Evolutionary conservation across 2,113 vertebrate species (phyloP).

Genomic region (Hucho hucho): DNA sequence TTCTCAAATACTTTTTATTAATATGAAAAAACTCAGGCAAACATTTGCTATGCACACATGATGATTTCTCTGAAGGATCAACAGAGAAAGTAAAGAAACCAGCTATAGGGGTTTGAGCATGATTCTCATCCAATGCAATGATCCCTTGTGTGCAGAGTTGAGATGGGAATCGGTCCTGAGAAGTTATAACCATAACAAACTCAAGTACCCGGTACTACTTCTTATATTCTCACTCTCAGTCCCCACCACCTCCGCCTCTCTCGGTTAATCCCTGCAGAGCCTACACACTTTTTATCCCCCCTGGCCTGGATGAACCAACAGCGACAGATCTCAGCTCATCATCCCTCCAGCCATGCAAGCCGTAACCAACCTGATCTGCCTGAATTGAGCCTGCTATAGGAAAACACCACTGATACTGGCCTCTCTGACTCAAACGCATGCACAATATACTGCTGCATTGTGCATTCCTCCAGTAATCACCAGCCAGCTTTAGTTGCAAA

Average conservation of each 20-base stretch:
- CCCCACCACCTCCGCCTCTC: constrained; percentile 36
- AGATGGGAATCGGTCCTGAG: background rate
- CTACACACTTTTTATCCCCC: constrained; percentile 56
- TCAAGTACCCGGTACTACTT: constrained; percentile 24
- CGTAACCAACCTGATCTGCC: constrained; percentile 16
- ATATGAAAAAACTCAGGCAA: constrained; percentile 10
- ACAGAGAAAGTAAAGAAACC: background rate
- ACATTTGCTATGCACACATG: background rate
- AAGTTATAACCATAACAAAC: constrained; percentile 52
- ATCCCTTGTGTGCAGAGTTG: constrained; percentile 12
- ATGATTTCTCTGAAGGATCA: background rate
- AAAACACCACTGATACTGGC: constrained; percentile 10
- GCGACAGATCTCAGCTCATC: constrained; percentile 44
- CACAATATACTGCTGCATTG: constrained; percentile 20
- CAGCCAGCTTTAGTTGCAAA: background rate
- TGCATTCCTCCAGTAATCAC: constrained; percentile 11
- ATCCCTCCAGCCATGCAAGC: constrained; percentile 40
- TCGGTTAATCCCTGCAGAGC: constrained; percentile 58
- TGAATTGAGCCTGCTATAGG: constrained; percentile 28
- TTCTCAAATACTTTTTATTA: background rate
- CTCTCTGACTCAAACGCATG: constrained; percentile 34
- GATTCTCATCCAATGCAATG: constrained; percentile 16
- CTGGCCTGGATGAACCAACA: constrained; percentile 22
- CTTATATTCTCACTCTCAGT: constrained; percentile 51
- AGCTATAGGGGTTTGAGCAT: constrained; percentile 9